These are phyloP conservation scores for Lycia hirtaria DNA, from an alignment of 2,888 invertebrate species.

Conservation along the genomic window DNA sequence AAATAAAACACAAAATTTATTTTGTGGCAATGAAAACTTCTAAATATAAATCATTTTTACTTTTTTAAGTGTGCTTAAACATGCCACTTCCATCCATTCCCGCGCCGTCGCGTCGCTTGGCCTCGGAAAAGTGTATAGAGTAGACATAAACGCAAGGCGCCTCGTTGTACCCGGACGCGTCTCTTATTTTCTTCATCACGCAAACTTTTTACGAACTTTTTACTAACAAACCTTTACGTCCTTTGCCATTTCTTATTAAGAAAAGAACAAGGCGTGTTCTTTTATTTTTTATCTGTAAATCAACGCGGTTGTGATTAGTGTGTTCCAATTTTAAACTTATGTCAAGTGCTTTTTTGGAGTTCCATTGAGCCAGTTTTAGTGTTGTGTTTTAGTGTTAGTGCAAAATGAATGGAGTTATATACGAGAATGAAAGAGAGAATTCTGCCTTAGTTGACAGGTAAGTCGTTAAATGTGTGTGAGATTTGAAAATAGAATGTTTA, in stretches of 20 bases:
- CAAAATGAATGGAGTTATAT: constrained; percentile 61
- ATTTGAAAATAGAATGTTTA: constrained; percentile 28
- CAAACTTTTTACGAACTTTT: constrained; percentile 22
- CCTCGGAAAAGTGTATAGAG: constrained; percentile 1
- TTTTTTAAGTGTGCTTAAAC: constrained; percentile 2
- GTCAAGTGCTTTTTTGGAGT: constrained; percentile 19
- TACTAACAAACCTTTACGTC: constrained; percentile 46
- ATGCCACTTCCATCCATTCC: constrained; percentile 12
- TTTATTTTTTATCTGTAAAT: background rate
- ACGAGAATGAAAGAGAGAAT: constrained; percentile 55
- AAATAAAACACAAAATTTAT: background rate
- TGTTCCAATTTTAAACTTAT: constrained; percentile 28
- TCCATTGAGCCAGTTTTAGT: constrained; percentile 48
- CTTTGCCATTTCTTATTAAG: constrained; percentile 27
- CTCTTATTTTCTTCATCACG: background rate
- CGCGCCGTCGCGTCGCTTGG: background rate
- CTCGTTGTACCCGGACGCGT: constrained; percentile 50
- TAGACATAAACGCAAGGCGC: constrained; percentile 54
- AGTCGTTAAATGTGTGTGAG: constrained; percentile 26
- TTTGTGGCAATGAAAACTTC: background rate
- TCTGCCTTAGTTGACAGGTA: constrained; percentile 60
- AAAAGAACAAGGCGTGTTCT: background rate
- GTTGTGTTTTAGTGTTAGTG: constrained; percentile 36
- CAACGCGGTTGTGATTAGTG: constrained; percentile 27
- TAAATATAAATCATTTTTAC: background rate